These are phyloP conservation scores for Falcunculus frontatus DNA, from an alignment of 2,113 vertebrate species.

Conservation along the genomic window DNA sequence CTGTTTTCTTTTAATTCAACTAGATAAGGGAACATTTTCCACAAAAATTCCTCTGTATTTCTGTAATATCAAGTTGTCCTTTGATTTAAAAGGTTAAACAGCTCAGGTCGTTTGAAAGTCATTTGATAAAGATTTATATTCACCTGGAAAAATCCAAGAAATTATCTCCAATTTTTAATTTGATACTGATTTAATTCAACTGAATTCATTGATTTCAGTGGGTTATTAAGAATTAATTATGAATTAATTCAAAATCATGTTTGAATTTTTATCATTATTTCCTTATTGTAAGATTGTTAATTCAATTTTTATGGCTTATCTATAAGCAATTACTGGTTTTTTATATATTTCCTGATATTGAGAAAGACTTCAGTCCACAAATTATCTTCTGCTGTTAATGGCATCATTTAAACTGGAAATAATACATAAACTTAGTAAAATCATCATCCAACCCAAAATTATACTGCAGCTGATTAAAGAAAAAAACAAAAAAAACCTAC, in stretches of 20 bases:
- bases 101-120: not conserved
- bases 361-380: not conserved
- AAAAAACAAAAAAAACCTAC: accelerated
- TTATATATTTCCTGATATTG: not conserved
- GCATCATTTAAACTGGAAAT: not conserved
- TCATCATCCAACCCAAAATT: not conserved
- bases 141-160: not conserved
- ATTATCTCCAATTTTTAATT: not conserved
- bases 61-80: not conserved
- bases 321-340: not conserved
- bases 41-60: not conserved
- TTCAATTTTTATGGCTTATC: not conserved
- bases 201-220: not conserved
- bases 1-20: not conserved
- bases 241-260: not conserved
- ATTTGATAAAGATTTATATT: not conserved
- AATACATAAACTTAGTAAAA: not conserved
- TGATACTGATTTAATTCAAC: not conserved
- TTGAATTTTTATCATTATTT: not conserved
- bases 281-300: not conserved
- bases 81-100: not conserved
- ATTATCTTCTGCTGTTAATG: not conserved
- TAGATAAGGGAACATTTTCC: not conserved
- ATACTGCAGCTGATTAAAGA: not conserved
- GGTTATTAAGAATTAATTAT: not conserved